phyloP scores from a whole-genome alignment of 2,113 vertebrate species.

The Myotis brandtii region DNA sequence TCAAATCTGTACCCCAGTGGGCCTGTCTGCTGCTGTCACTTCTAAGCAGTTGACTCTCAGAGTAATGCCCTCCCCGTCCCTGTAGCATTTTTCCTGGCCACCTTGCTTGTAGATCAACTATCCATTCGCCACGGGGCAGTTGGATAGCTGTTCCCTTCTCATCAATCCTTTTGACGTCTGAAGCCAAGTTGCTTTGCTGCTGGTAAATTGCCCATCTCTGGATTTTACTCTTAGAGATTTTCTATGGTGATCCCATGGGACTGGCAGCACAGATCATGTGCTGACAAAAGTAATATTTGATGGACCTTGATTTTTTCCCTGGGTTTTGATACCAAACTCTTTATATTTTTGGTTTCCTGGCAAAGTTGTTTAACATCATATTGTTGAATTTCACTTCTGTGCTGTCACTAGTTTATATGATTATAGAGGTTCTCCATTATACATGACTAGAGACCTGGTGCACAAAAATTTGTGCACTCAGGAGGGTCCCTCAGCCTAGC shows the following conservation, averaged over 20 bases:
- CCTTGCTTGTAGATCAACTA: not conserved
- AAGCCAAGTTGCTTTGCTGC: not conserved
- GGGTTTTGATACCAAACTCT: not conserved
- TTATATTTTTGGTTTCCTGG: not conserved
- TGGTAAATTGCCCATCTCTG: not conserved
- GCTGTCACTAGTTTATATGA: slow-evolving; percentile 10
- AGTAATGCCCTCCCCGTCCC: not conserved
- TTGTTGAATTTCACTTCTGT: slow-evolving; percentile 19
- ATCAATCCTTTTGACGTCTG: not conserved
- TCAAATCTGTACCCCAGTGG: not conserved
- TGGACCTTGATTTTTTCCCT: not conserved
- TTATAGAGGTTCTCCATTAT: not conserved
- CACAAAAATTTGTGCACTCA: too few species aligned
- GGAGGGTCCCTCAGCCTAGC: too few species aligned
- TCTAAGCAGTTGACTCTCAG: not conserved
- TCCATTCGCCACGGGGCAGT: not conserved
- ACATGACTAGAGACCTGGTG: not conserved
- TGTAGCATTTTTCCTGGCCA: not conserved
- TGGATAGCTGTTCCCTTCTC: not conserved
- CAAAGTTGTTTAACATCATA: not conserved
- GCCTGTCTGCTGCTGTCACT: not conserved
- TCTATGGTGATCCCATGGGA: not conserved
- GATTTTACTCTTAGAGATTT: not conserved
- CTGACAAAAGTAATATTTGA: slow-evolving; percentile 13
- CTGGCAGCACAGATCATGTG: not conserved